Conservation (phyloP, 2,888 invertebrate genomes). For the Cryptops parisi region DNA sequence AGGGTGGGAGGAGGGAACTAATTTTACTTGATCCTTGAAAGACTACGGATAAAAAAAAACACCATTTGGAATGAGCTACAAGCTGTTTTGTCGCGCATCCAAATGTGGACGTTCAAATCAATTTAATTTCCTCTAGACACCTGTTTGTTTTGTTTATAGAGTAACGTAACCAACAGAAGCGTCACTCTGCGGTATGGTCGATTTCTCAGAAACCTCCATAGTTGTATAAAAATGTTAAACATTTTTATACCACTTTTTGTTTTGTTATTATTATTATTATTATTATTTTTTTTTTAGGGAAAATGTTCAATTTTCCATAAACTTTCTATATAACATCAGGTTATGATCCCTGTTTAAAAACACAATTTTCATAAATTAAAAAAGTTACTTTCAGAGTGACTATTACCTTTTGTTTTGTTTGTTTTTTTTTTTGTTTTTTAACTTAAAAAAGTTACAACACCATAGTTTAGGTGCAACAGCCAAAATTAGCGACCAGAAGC, state of each 20-base stretch:
- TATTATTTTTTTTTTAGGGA: slow-evolving; percentile 3
- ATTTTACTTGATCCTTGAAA: neutral
- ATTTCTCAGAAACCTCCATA: slow-evolving; percentile 11
- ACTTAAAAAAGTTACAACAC: no score
- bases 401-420: neutral
- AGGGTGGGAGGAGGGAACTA: neutral
- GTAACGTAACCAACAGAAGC: neutral
- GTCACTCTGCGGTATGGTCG: slow-evolving; percentile 1
- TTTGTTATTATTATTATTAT: no score
- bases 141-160: neutral
- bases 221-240: slow-evolving; percentile 2
- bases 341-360: slow-evolving; percentile 12
- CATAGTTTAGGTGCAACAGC: neutral
- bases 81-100: slow-evolving; percentile 7
- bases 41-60: slow-evolving; percentile 5
- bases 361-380: neutral
- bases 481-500: slow-evolving; percentile 12
- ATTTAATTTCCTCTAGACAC: neutral
- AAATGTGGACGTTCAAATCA: slow-evolving; percentile 5
- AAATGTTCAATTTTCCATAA: slow-evolving; percentile 8
- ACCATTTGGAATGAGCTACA: slow-evolving; percentile 12
- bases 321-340: slow-evolving; percentile 10
- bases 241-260: no score
- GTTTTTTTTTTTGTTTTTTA: slow-evolving; percentile 1
- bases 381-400: neutral